Conservation (phyloP, 2,797 vertebrate genomes). For the Petrocephalus sullivani region DNA sequence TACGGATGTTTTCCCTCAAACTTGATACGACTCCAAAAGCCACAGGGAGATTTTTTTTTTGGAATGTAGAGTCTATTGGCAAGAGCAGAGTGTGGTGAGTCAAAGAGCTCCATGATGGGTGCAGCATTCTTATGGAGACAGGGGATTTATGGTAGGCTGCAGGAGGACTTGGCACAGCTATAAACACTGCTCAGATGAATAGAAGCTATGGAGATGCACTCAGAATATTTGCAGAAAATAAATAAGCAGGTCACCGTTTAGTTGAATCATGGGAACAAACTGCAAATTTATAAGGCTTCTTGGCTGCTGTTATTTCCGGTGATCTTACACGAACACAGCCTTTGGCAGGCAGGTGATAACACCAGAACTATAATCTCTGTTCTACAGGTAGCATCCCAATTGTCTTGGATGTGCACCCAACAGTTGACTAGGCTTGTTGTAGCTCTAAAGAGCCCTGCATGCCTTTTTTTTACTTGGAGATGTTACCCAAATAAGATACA, state of each 20-base stretch:
- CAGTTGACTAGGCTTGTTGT: slow-evolving; percentile 61
- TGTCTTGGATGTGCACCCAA: slow-evolving; percentile 70
- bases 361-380: slow-evolving; percentile 66
- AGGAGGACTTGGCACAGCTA: slow-evolving; percentile 26
- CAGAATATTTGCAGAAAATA: slow-evolving; percentile 47
- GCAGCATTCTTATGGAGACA: slow-evolving; percentile 57
- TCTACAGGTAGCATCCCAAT: slow-evolving; percentile 71
- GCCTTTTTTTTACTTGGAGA: slow-evolving; percentile 64
- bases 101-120: slow-evolving; percentile 54
- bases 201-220: slow-evolving; percentile 42
- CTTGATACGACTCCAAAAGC: not conserved
- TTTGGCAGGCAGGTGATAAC: slow-evolving; percentile 64
- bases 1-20: not conserved
- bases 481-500: slow-evolving; percentile 52
- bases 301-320: slow-evolving; percentile 40
- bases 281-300: slow-evolving; percentile 67
- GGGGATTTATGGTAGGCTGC: slow-evolving; percentile 41
- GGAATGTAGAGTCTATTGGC: not conserved
- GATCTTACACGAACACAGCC: slow-evolving; percentile 51
- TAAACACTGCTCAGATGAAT: slow-evolving; percentile 52
- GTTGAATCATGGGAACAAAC: slow-evolving; percentile 60
- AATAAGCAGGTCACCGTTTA: slow-evolving; percentile 57
- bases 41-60: slow-evolving; percentile 41
- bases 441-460: slow-evolving; percentile 61
- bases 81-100: slow-evolving; percentile 36